Conservation (phyloP, 2,888 invertebrate species). For the Tricholauxania praeusta region DNA sequence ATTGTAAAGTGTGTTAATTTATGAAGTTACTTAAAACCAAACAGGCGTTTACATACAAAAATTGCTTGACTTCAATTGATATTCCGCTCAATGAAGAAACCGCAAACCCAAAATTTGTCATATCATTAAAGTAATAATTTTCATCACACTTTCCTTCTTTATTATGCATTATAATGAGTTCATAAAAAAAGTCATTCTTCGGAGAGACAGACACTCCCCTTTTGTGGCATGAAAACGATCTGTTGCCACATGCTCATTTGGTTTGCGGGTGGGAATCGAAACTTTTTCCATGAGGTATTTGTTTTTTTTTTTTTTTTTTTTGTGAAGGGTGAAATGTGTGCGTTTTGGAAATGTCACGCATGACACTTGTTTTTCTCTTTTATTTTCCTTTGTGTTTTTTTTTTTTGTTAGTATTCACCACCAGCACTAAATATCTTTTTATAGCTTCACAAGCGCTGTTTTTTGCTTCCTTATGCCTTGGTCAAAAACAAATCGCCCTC, state of each 20-base stretch:
- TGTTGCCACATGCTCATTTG: constrained; percentile 55
- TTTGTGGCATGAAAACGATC: constrained; percentile 48
- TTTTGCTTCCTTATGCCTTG: background rate
- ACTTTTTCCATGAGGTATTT: constrained; percentile 4
- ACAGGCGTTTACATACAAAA: no score
- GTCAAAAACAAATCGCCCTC: constrained; percentile 39
- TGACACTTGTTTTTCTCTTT: constrained; percentile 42
- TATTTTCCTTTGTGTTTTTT: no score
- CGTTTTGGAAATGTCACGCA: constrained; percentile 54
- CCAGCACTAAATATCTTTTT: no score
- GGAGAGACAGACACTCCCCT: constrained; percentile 30
- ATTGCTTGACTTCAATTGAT: no score
- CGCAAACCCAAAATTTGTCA: constrained; percentile 8
- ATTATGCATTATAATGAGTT: constrained; percentile 6
- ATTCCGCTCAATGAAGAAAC: no score
- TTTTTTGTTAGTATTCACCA: no score
- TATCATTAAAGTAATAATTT: constrained; percentile 22
- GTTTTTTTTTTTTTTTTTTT: constrained; percentile 9
- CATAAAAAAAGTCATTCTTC: constrained; percentile 3
- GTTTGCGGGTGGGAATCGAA: constrained; percentile 49
- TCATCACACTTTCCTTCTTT: constrained; percentile 6
- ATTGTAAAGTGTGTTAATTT: no score
- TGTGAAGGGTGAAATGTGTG: constrained; percentile 45
- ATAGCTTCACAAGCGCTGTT: no score
- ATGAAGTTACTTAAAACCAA: no score